Base-by-base conservation (phyloP, 2,797 vertebrate genomes). In the Amphiprion clarkii region DNA sequence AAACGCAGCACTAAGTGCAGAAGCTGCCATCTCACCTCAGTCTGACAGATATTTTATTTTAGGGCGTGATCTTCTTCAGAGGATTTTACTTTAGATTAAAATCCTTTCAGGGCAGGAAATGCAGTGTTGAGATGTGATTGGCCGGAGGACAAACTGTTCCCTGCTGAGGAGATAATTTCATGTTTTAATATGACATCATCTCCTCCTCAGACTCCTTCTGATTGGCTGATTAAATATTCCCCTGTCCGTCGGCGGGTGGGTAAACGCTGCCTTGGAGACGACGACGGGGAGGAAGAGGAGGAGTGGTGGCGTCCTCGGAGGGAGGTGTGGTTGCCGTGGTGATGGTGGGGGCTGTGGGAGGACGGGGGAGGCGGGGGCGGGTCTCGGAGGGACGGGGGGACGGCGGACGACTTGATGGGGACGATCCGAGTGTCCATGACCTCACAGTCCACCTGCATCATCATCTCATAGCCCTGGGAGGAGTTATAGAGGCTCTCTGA, bases 371-470 rank as follows among this genome's bases (percentile, higher is more conserved):
- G 78, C 0, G 77, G 80, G 0, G 92, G 90, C 0, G 93, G 91
- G 70, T 95, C 94, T 0, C 95, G 92, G 17, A 97, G 95, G 0
- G 96, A 96, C 4, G 95, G 96, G 0, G 97, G 97, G 33, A 96
- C 96, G 0, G 96, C 95, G 1, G 97, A 97, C 5, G 96, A 95
- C 91, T 96, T 97, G 86, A 97, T 97, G 90, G 96, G 96, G 86
- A 98, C 94, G 81, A 98, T 96, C 5, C 96, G 93, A 0, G 97
- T 97, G 93, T 96, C 96, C 96, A 97, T 98, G 82, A 98, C 97
- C 90, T 98, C 96, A 5, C 97, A 98, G 88, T 98, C 97, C 2
- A 98, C 96, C 94, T 98, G 97, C 97, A 98, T 98, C 97, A 98
- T 98, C 93, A 97, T 96, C 93, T 98, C 97, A 14, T 96, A 97